These are phyloP conservation scores for Clarias batrachus DNA, from an alignment of 2,113 vertebrate genomes.

Conservation along the genomic window DNA sequence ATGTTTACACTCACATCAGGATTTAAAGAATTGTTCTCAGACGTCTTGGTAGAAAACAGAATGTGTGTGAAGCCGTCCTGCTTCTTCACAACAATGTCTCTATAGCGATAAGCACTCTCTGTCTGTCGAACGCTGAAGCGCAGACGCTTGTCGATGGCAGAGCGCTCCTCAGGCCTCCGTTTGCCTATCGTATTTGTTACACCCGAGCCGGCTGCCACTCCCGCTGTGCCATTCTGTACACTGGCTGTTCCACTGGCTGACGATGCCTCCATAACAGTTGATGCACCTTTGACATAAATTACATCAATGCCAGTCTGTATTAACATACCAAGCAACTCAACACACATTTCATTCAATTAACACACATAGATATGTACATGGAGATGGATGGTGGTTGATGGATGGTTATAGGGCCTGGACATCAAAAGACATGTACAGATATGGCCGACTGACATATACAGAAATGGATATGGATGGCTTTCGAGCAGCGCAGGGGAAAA, in stretches of 20 bases:
- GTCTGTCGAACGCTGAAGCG: conserved; percentile 95
- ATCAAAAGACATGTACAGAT: background rate
- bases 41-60: conserved; percentile 92
- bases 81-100: conserved; percentile 96
- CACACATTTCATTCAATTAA: background rate
- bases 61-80: conserved; percentile 98
- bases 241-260: conserved; percentile 79
- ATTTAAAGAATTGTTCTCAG: conserved; percentile 94
- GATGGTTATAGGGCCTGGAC: background rate
- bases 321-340: background rate
- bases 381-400: background rate
- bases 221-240: conserved; percentile 75
- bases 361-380: background rate
- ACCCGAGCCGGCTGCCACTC: conserved; percentile 61
- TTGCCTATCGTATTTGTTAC: conserved; percentile 71
- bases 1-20: conserved; percentile 78
- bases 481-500: too few relatives aligned
- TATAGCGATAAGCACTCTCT: conserved; percentile 94
- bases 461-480: background rate
- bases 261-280: conserved; percentile 80
- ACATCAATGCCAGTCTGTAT: background rate
- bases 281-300: conserved; percentile 72
- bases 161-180: conserved; percentile 85
- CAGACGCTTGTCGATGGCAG: conserved; percentile 89
- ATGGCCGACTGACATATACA: background rate